phyloP scores from a whole-genome alignment of 2,113 vertebrate species.

The Tachysurus vachellii region DNA sequence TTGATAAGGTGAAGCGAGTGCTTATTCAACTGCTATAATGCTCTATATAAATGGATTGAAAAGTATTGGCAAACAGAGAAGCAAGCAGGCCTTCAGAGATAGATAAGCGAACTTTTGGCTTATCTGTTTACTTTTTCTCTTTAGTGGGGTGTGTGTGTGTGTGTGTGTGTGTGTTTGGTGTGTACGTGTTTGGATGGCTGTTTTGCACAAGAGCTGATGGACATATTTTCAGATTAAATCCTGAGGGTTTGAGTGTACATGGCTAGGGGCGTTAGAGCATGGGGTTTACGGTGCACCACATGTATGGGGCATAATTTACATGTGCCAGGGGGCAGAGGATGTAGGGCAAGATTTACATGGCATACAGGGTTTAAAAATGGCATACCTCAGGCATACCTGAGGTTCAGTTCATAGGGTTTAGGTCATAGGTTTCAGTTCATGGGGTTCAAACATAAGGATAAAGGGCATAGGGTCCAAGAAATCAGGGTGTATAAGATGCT shows the following conservation, averaged over 20 bases:
- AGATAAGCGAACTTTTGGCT: constrained; percentile 56
- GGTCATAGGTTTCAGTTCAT: neutral
- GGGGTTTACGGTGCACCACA: too few relatives aligned
- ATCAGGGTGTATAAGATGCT: neutral
- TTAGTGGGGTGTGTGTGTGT: constrained; percentile 36
- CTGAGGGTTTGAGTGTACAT: neutral
- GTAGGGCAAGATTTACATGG: neutral
- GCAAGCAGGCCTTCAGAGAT: constrained; percentile 54
- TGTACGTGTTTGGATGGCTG: neutral
- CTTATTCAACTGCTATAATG: constrained; percentile 48
- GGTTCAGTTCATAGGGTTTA: too few relatives aligned
- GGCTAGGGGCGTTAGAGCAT: neutral
- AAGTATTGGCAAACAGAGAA: constrained; percentile 55
- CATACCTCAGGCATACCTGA: too few relatives aligned
- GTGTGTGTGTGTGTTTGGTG: constrained; percentile 1
- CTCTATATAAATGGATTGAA: constrained; percentile 60
- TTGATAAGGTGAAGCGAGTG: constrained; percentile 45
- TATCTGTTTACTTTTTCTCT: constrained; percentile 57
- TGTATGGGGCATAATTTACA: neutral
- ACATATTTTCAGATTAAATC: neutral
- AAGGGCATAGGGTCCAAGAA: neutral
- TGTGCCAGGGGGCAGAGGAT: neutral
- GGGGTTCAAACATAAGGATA: neutral
- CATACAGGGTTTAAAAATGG: too few relatives aligned
- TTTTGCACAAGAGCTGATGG: constrained; percentile 40